phyloP scores from a whole-genome alignment of 2,888 invertebrate species.

The Malachius bipustulatus region DNA sequence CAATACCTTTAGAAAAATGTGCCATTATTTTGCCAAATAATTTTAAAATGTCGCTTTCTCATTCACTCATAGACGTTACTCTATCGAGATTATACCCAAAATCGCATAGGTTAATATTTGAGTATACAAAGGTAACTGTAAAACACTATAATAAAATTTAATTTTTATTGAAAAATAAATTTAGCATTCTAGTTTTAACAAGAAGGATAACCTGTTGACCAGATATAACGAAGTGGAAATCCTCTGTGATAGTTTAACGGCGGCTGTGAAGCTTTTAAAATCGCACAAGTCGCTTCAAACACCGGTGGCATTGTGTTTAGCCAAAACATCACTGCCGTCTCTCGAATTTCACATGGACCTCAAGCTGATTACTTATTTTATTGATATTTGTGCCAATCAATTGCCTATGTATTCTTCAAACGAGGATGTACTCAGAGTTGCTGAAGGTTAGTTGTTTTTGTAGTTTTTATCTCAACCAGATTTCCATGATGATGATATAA shows the following conservation, averaged over 20 bases:
- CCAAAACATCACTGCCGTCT: conserved; percentile 44
- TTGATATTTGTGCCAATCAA: conserved; percentile 29
- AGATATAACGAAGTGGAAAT: conserved; percentile 36
- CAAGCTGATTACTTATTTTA: conserved; percentile 35
- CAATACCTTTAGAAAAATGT: conserved; percentile 36
- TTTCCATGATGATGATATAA: no score
- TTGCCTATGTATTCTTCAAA: conserved; percentile 21
- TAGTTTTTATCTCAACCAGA: no score
- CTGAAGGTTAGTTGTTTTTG: conserved; percentile 19
- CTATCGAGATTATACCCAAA: conserved; percentile 38
- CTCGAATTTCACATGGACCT: conserved; percentile 49
- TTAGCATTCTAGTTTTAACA: conserved; percentile 34
- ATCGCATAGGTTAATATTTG: conserved; percentile 34
- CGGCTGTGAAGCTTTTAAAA: conserved; percentile 37
- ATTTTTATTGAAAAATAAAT: no score
- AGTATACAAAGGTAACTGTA: conserved; percentile 35
- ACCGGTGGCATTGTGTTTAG: conserved; percentile 36
- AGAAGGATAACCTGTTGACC: conserved; percentile 32
- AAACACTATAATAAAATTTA: conserved; percentile 8
- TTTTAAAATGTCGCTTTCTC: conserved; percentile 36
- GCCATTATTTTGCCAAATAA: conserved; percentile 36
- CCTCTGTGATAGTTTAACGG: conserved; percentile 38
- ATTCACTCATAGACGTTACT: conserved; percentile 37
- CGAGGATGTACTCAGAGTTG: conserved; percentile 15
- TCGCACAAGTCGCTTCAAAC: conserved; percentile 26